Evolutionary conservation across 2,888 invertebrate species (phyloP), one percentile per base, ranked within the genome.

Genomic region (Schizotus pectinicornis): DNA sequence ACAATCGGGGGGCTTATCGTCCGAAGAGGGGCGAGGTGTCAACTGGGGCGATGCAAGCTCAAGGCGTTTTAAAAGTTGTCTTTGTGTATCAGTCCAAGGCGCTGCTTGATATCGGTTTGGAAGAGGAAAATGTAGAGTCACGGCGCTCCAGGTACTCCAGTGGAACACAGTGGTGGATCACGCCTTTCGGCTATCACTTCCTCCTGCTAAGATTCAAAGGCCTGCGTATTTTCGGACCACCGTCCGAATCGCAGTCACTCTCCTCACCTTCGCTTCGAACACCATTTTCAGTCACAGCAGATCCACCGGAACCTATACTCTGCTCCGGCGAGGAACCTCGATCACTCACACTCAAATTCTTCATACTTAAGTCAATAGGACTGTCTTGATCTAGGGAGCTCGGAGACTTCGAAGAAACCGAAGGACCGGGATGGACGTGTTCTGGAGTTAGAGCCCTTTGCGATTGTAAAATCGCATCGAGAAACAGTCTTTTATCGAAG

Each of bases 361-460:
- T 90, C 81, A 91, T 89, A 34, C 91, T 91, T 62, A 92, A 79
- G 74, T 92, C 92, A 76, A 92, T 92, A 1, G 92, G 92, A 73
- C 88, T 87, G 64, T 91, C 91, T 74, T 91, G 90, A 0, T 82
- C 76, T 0, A 81, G 82, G 0, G 77, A 73, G 3, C 63, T 69
- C 1, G 71, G 62, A 0, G 74, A 72, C 8, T 63, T 61, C 55
- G 81, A 79, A 13, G 62, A 59, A 7, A 74, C 72, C 7, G 64
- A 22, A 3, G 22, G 22, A 22, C 22, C 22, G 5, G 22, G 22
- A 22, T 3, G 51, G 36, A 70, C 69, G 0, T 81, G 80, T 59
- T 82, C 74, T 9, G 77, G 77, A 31, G 78, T 74, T 1, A 80
- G 79, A 1, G 85, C 80, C 58, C 87, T 81, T 75, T 91, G 90